phyloP scores from a whole-genome alignment of 2,888 invertebrate species.

The Drosophila setosimentum region DNA sequence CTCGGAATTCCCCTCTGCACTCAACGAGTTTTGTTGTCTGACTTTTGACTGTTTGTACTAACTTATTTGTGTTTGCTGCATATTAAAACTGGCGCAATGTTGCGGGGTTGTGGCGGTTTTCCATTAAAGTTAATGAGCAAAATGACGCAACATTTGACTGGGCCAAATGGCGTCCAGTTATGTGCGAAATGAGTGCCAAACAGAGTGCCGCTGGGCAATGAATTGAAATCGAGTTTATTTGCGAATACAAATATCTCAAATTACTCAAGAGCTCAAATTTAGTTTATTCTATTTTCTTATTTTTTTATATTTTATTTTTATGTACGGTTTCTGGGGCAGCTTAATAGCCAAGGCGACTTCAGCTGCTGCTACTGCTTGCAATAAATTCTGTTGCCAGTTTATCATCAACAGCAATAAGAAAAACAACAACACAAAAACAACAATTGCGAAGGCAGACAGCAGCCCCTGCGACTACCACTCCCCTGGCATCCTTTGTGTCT shows the following conservation, averaged over 20 bases:
- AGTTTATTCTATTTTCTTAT: neutral
- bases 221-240: constrained; percentile 43
- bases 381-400: constrained; percentile 56
- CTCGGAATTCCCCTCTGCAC: neutral
- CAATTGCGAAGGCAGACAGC: constrained; percentile 16
- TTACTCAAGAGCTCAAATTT: constrained; percentile 36
- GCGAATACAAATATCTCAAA: constrained; percentile 34
- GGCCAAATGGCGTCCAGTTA: constrained; percentile 39
- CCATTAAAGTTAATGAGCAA: constrained; percentile 62
- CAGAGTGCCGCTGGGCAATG: constrained; percentile 32
- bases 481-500: constrained; percentile 28
- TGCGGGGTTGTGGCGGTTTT: neutral
- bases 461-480: neutral
- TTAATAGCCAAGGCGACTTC: constrained; percentile 62
- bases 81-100: constrained; percentile 26
- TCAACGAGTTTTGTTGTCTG: constrained; percentile 6
- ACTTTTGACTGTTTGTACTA: constrained; percentile 37
- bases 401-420: constrained; percentile 43
- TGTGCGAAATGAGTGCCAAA: constrained; percentile 41
- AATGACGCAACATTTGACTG: constrained; percentile 23
- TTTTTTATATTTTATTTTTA: constrained; percentile 30
- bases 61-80: constrained; percentile 32
- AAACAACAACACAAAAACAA: constrained; percentile 26
- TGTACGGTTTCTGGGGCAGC: constrained; percentile 32
- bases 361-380: constrained; percentile 7